Evolutionary conservation across 2,113 vertebrate genomes (phyloP).

Genomic region (Eonycteris spelaea): DNA sequence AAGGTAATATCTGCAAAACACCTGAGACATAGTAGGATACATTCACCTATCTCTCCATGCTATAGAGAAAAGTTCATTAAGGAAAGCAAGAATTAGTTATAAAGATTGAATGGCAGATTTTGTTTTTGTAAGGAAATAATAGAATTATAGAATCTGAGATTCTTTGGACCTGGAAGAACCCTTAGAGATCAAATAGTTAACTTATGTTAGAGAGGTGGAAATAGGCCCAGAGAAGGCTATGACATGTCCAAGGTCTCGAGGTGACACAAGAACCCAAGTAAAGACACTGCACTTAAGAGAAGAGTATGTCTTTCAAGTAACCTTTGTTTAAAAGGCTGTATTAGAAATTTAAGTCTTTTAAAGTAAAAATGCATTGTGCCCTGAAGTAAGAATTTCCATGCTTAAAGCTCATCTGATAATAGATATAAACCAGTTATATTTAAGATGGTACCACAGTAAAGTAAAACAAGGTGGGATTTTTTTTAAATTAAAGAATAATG

Average conservation of each 20-base stretch:
- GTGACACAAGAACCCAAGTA: neutral
- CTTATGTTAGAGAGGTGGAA: slow-evolving; percentile 43
- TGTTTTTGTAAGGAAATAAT: neutral
- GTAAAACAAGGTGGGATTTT: neutral
- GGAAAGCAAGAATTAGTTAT: neutral
- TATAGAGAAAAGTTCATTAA: neutral
- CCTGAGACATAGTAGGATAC: neutral
- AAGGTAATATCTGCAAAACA: slow-evolving; percentile 13
- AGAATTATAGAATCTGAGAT: neutral
- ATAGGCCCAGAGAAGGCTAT: slow-evolving; percentile 22
- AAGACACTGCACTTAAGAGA: slow-evolving; percentile 15
- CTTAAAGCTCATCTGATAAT: neutral
- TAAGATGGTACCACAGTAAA: slow-evolving; percentile 33
- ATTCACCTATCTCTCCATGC: neutral
- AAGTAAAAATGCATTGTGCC: neutral
- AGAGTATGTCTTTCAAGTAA: neutral
- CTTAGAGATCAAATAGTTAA: slow-evolving; percentile 33
- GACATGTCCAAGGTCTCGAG: neutral
- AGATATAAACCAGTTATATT: slow-evolving; percentile 10
- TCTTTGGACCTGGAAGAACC: neutral
- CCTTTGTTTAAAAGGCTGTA: neutral
- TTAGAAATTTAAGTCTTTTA: neutral
- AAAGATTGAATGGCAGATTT: neutral
- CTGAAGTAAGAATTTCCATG: neutral
- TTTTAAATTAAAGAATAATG: slow-evolving; percentile 39